A percentile compares a stretch with the other conserved stretches of the same genome.
Evolutionary conservation across 2,797 vertebrate species (phyloP).

Genomic region (Parotocinclus haroldoi): DNA sequence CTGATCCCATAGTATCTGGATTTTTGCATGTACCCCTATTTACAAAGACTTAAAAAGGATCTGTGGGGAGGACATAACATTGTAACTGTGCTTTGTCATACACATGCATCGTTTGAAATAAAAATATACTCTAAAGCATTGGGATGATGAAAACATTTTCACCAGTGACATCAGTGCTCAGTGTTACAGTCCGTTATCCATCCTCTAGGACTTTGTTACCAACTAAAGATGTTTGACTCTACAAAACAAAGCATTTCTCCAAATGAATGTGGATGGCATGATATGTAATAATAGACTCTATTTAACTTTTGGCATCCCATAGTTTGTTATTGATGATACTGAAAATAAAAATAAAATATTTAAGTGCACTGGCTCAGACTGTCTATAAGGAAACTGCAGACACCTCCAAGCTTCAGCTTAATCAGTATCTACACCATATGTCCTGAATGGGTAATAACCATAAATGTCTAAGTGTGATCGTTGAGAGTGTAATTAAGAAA

Average conservation of each 20-base stretch:
- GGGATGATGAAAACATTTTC: slow-evolving; percentile 31
- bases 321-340: slow-evolving; percentile 55
- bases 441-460: too few relatives aligned
- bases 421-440: too few relatives aligned
- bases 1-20: slow-evolving; percentile 19
- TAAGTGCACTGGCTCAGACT: slow-evolving; percentile 47
- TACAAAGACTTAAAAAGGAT: slow-evolving; percentile 57
- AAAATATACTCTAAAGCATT: slow-evolving; percentile 4
- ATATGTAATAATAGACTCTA: slow-evolving; percentile 61
- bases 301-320: slow-evolving; percentile 62
- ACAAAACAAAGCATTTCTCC: slow-evolving; percentile 55
- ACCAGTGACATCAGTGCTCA: slow-evolving; percentile 46
- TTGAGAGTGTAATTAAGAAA: too few relatives aligned
- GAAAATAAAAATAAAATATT: slow-evolving; percentile 54
- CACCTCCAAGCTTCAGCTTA: too few relatives aligned
- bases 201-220: slow-evolving; percentile 49
- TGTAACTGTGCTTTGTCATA: slow-evolving; percentile 52
- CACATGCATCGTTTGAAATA: slow-evolving; percentile 55
- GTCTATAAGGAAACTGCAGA: slow-evolving; percentile 19
- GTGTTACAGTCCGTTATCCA: slow-evolving; percentile 43
- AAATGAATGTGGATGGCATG: slow-evolving; percentile 67
- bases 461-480: too few relatives aligned
- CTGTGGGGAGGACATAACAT: slow-evolving; percentile 51
- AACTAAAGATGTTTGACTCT: slow-evolving; percentile 55
- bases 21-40: slow-evolving; percentile 65